Percentiles rank a stretch among this genome's conserved stretches.
Evolutionary conservation across 2,797 vertebrate species (phyloP).

Genomic region (Chelon auratus): DNA sequence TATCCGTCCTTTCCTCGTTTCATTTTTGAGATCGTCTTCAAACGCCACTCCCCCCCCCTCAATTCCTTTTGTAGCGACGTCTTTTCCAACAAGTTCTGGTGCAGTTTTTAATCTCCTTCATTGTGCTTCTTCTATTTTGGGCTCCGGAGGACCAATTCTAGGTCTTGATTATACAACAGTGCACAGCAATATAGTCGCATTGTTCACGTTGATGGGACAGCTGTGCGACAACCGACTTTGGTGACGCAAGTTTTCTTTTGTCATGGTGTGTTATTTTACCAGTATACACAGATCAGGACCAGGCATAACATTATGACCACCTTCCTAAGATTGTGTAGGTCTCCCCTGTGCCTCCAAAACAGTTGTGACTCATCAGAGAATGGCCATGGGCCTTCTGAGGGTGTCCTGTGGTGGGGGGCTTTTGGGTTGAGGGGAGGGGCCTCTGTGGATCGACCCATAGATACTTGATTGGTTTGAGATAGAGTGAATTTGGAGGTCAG

Average conservation of each 20-base stretch:
- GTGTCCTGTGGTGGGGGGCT: too few species aligned
- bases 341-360: too few species aligned
- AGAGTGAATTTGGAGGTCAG: too few species aligned
- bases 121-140: constrained; percentile 48
- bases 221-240: background rate
- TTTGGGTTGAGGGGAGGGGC: too few species aligned
- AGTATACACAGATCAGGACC: background rate
- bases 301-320: too few species aligned
- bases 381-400: too few species aligned
- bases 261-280: background rate
- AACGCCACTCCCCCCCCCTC: constrained; percentile 2
- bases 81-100: constrained; percentile 43
- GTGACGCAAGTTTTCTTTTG: constrained; percentile 1
- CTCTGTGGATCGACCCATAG: too few species aligned
- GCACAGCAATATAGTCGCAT: background rate
- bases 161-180: constrained; percentile 23
- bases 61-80: constrained; percentile 23
- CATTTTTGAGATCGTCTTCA: constrained; percentile 46
- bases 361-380: too few species aligned
- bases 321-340: too few species aligned
- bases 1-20: constrained; percentile 44
- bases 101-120: constrained; percentile 25
- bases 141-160: constrained; percentile 20
- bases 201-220: background rate
- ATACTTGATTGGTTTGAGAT: too few species aligned